These are phyloP conservation scores for Sphaerodactylus townsendi DNA, from an alignment of 2,113 vertebrate species.

Conservation along the genomic window DNA sequence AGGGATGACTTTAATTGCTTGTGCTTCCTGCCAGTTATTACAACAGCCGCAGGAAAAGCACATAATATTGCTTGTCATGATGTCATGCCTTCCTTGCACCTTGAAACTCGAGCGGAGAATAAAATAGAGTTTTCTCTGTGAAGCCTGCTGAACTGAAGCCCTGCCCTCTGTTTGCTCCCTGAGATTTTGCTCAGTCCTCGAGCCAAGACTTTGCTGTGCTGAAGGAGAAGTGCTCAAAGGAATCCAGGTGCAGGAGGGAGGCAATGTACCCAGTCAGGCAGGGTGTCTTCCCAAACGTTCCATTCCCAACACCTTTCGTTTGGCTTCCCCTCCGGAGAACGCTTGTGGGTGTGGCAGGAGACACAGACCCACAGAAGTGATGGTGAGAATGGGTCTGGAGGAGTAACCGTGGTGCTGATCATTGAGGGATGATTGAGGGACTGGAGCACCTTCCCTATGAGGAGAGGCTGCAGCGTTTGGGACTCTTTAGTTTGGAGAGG, in stretches of 20 bases:
- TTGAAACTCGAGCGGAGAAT: not conserved
- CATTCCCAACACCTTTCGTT: not conserved
- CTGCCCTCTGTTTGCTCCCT: not conserved
- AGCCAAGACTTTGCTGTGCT: no score
- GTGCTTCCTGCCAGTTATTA: slow-evolving; percentile 5
- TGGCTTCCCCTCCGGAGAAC: not conserved
- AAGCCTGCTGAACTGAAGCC: not conserved
- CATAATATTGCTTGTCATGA: not conserved
- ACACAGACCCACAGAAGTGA: not conserved
- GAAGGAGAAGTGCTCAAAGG: no score
- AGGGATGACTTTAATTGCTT: not conserved
- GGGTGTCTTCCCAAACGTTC: not conserved
- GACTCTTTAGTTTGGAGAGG: no score
- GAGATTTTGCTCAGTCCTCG: not conserved
- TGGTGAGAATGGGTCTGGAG: not conserved
- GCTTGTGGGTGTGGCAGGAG: no score
- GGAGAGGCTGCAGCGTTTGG: no score
- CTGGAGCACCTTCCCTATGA: no score
- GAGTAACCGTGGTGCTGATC: not conserved
- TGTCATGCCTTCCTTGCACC: not conserved
- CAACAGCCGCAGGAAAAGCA: not conserved
- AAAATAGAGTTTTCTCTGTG: not conserved
- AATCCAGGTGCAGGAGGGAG: not conserved
- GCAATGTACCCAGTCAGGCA: not conserved
- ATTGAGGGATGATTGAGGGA: no score